Evolutionary conservation across 2,888 invertebrate genomes (phyloP).

Genomic region (Pyrocoelia pectoralis): DNA sequence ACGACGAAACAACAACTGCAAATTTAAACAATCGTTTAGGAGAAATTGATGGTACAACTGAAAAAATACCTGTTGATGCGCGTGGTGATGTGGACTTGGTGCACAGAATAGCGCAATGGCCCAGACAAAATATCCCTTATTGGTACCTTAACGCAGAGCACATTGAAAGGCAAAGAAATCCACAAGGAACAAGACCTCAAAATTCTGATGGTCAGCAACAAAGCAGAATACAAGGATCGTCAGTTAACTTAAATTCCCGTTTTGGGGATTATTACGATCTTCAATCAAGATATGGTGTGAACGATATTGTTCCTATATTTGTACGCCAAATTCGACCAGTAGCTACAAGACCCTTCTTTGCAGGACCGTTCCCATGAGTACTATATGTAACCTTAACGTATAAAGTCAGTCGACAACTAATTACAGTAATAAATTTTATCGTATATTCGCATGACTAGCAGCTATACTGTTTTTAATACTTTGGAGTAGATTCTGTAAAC

Average conservation of each 20-base stretch:
- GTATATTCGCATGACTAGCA: no score
- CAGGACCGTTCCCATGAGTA: conserved; percentile 8
- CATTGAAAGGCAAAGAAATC: conserved; percentile 65
- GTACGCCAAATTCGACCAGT: conserved; percentile 30
- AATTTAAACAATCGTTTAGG: conserved; percentile 64
- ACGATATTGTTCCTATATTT: background rate
- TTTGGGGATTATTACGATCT: background rate
- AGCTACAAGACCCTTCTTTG: conserved; percentile 30
- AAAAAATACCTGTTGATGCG: conserved; percentile 69
- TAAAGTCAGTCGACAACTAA: no score
- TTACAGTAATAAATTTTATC: no score
- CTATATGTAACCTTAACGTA: no score
- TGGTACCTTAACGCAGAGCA: conserved; percentile 77
- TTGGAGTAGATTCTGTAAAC: no score
- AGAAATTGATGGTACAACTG: conserved; percentile 46
- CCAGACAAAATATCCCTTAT: conserved; percentile 74
- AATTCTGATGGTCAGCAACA: background rate
- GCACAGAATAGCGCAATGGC: conserved; percentile 70
- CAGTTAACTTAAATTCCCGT: background rate
- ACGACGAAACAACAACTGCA: conserved; percentile 39
- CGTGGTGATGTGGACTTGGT: conserved; percentile 69
- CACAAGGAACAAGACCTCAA: conserved; percentile 36
- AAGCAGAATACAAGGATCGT: background rate
- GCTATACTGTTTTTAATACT: no score
- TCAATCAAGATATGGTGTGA: background rate